Base-by-base conservation (phyloP, 2,797 vertebrate species). In the Eutrigla gurnardus region DNA sequence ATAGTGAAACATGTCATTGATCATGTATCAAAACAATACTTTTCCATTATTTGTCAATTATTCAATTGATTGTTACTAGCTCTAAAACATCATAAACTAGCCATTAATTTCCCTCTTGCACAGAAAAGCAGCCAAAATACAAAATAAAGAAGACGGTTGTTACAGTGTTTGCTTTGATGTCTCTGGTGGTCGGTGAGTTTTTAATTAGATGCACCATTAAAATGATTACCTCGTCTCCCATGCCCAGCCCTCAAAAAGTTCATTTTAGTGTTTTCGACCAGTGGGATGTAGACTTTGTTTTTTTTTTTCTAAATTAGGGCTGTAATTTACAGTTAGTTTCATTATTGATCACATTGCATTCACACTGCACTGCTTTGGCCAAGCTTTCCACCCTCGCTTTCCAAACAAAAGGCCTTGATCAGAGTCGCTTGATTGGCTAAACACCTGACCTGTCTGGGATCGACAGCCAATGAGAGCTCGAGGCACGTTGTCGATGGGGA, bases 121-220 rank as follows among this genome's bases (percentile, higher is more conserved):
- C 13, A 58, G 36, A 5, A 42, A 50, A 60, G 32, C 71, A 61
- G 69, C 70, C 53, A 45, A 25, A 69, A 14, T 1, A 25, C 17
- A 47, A 43, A 61, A 71, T 32, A 12, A 11, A 33, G 10, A 75
- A 17, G n/a, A 7, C 0, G 1, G 2, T 6, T 45, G 25, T 62
- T 42, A 3, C 7, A 36, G 2, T 64, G 33, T 60, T 50, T 52
- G 42, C 53, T 52, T 69, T 73, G 43, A 65, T 43, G 46, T 74
- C 25, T 77, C 77, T 77, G 63, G 62, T 70, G 65, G 35, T 40
- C 25, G 25, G 25, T 25, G 25, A 70, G 60, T 49, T 14, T 50
- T 45, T 57, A 18, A 58, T 58, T 9, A 25, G 18, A 55, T 9
- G 14, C 63, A 32, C 59, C 53, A 57, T 61, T 69, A 14, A 39